Percentiles rank a stretch among this genome's conserved stretches.
Conservation (phyloP, 1,140 invertebrate species). For the Macrobrachium rosenbergii region DNA sequence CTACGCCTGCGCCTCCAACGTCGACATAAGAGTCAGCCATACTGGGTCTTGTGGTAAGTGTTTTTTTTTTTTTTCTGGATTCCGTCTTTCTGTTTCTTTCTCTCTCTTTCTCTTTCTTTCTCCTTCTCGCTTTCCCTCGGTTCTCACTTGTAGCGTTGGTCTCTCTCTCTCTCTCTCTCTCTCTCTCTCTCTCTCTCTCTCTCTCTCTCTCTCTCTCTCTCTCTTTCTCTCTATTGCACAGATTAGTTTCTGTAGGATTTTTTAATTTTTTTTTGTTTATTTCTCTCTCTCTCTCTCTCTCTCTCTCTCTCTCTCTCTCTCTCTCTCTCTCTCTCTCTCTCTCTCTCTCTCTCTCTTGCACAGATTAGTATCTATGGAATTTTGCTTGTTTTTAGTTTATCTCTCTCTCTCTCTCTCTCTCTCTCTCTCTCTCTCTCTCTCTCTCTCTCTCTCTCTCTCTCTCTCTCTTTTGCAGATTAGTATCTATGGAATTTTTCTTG, state of each 20-base stretch:
- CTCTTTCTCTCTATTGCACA: no score
- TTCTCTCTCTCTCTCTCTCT: conserved; percentile 13
- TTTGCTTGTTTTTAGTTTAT: no score
- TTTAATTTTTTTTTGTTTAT: no score
- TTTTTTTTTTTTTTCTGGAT: background rate
- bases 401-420: conserved; percentile 4
- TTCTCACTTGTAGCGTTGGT: conserved; percentile 6
- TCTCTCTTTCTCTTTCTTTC: conserved; percentile 11
- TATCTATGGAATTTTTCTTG: no score
- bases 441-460: conserved; percentile 1
- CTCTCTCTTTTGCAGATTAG: no score
- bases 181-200: background rate
- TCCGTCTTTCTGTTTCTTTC: background rate
- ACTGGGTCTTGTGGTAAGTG: background rate
- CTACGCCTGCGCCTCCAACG: conserved; percentile 79
- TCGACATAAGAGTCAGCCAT: conserved; percentile 79
- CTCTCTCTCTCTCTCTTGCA: background rate
- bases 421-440: background rate
- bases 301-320: background rate
- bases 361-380: no score
- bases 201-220: background rate
- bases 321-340: background rate
- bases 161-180: background rate
- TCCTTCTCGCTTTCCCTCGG: conserved; percentile 13
- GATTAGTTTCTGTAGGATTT: no score